Evolutionary conservation across 23 tunicate species (phyloP).

Genomic region (Oikopleura albicans): DNA sequence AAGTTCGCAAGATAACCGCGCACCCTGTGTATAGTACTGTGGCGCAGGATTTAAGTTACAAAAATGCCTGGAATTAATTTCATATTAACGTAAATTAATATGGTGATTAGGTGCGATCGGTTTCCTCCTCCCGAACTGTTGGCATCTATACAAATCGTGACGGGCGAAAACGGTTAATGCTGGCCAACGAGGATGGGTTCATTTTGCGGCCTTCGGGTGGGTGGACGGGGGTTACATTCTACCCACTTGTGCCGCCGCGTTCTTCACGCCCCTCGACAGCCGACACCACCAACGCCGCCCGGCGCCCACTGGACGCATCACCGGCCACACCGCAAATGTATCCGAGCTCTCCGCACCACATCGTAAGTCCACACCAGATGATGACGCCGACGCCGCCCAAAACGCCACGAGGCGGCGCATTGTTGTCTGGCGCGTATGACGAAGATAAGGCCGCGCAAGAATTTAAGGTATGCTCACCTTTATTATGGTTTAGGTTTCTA

Average conservation of each 20-base stretch:
- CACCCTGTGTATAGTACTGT: no score
- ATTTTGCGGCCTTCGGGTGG: conserved; percentile 5
- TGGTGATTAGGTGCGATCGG: not conserved
- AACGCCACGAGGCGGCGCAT: not conserved
- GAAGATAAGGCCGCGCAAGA: not conserved
- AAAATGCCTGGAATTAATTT: no score
- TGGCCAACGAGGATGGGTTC: not conserved
- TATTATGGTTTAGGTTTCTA: no score
- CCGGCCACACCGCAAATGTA: not conserved
- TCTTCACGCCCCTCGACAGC: not conserved
- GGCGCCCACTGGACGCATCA: not conserved
- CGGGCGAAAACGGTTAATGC: not conserved
- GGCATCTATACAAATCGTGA: not conserved
- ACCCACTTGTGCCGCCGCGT: not conserved
- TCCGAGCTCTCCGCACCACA: not conserved
- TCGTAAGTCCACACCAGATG: no score
- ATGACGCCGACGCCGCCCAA: not conserved
- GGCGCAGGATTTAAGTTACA: no score
- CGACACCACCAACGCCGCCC: not conserved
- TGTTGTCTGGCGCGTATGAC: not conserved
- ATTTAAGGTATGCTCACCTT: no score
- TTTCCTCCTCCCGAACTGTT: not conserved
- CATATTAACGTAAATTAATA: no score
- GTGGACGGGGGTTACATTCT: not conserved
- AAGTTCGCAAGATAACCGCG: no score